These are phyloP conservation scores for Linnaemya vulpina DNA, from an alignment of 2,888 invertebrate species.

Conservation along the genomic window DNA sequence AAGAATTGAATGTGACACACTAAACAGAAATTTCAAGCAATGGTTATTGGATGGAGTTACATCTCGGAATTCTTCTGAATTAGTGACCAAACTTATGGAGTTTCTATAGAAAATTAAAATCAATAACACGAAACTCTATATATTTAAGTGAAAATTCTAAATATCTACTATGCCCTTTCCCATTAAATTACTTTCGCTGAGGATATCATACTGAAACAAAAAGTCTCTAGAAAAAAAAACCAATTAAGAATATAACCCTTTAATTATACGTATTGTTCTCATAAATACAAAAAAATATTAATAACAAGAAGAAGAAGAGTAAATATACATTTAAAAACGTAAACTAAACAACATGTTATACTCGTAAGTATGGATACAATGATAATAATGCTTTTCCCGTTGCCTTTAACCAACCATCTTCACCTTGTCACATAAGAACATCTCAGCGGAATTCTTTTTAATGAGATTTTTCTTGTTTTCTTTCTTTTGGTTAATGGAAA, in stretches of 20 bases:
- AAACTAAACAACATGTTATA: slow-evolving; percentile 33
- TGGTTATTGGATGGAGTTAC: too few species aligned
- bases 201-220: too few species aligned
- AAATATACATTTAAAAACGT: slow-evolving; percentile 24
- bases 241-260: too few species aligned
- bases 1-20: too few species aligned
- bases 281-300: slow-evolving; percentile 8
- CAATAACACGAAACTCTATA: too few species aligned
- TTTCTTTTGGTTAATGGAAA: slow-evolving; percentile 39
- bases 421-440: background rate
- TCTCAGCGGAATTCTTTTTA: slow-evolving; percentile 67
- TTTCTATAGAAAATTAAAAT: too few species aligned
- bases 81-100: too few species aligned
- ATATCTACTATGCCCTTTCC: too few species aligned
- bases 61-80: too few species aligned
- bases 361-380: slow-evolving; percentile 40
- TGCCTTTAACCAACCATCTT: slow-evolving; percentile 28
- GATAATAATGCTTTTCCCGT: slow-evolving; percentile 59
- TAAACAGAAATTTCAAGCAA: too few species aligned
- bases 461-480: slow-evolving; percentile 58
- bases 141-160: too few species aligned
- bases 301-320: slow-evolving; percentile 12
- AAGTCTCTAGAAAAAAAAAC: background rate
- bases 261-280: slow-evolving; percentile 48
- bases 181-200: too few species aligned